A percentile compares a stretch with the other conserved stretches of the same genome.
phyloP scores from a whole-genome alignment of 2,888 invertebrate species.

The Acleris emargana region DNA sequence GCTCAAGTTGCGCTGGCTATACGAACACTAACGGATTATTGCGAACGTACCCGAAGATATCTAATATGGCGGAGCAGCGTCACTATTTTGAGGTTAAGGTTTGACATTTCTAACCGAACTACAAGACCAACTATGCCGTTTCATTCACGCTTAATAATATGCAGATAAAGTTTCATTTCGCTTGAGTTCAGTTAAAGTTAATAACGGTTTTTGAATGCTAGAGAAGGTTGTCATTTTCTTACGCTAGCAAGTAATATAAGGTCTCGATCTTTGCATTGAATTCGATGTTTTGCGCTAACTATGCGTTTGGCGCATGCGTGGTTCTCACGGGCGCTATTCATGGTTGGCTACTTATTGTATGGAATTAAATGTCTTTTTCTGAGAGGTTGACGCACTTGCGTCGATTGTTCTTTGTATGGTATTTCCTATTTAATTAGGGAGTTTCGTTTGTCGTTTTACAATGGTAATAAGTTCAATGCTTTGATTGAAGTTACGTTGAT shows the following conservation, averaged over 20 bases:
- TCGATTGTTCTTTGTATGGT: constrained; percentile 6
- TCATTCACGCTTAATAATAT: constrained; percentile 43
- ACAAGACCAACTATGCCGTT: constrained; percentile 45
- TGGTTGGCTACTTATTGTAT: constrained; percentile 52
- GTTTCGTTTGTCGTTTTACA: constrained; percentile 8
- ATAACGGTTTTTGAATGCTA: constrained; percentile 59
- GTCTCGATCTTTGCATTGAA: constrained; percentile 82
- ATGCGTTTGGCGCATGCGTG: constrained; percentile 59
- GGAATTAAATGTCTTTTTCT: constrained; percentile 51
- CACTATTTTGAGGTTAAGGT: constrained; percentile 83
- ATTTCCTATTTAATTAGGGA: constrained; percentile 15
- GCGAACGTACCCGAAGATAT: constrained; percentile 62
- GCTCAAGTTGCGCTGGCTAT: constrained; percentile 52
- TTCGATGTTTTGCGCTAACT: constrained; percentile 52
- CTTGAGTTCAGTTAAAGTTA: constrained; percentile 40
- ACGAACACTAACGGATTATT: constrained; percentile 45
- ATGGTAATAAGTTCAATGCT: constrained; percentile 8
- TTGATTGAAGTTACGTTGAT: constrained; percentile 6
- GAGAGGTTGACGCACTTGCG: constrained; percentile 34
- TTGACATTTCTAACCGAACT: constrained; percentile 77
- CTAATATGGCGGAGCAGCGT: constrained; percentile 73
- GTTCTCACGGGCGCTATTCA: constrained; percentile 63
- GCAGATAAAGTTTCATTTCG: constrained; percentile 56
- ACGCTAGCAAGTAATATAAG: constrained; percentile 60
- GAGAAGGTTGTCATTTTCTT: constrained; percentile 69